phyloP scores from a whole-genome alignment of 1,140 invertebrate species.

The Zelostemma sp. region DNA sequence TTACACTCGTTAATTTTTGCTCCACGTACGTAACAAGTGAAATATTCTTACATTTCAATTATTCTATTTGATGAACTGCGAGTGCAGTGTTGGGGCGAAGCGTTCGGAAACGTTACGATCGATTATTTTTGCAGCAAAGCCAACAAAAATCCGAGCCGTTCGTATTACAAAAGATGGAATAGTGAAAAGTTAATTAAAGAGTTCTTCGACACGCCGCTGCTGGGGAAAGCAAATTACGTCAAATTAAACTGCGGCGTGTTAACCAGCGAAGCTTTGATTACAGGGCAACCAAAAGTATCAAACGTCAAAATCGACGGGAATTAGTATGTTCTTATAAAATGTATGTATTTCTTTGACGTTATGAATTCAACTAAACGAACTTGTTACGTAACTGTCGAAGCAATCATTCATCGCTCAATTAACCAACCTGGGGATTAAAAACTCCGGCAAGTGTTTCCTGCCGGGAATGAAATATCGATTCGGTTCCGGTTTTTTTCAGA shows the following conservation, averaged over 20 bases:
- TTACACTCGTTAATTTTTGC: conserved; percentile 18
- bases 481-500: no score
- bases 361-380: no score
- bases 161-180: conserved; percentile 10
- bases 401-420: no score
- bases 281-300: conserved; percentile 11
- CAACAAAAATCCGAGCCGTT: conserved; percentile 3
- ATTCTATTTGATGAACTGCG: no score
- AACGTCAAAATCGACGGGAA: conserved; percentile 4
- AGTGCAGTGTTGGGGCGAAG: no score
- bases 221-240: conserved; percentile 10
- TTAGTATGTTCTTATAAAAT: not conserved
- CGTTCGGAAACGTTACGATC: not conserved
- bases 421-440: no score
- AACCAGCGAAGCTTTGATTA: conserved; percentile 26
- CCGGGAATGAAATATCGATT: no score
- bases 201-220: conserved; percentile 2
- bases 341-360: not conserved
- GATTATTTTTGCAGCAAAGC: not conserved
- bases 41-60: no score
- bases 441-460: no score
- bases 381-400: no score
- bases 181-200: conserved; percentile 26
- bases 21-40: no score
- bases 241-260: conserved; percentile 18